Evolutionary conservation across 2,888 invertebrate species (phyloP).

Genomic region (Agrotis ipsilon): DNA sequence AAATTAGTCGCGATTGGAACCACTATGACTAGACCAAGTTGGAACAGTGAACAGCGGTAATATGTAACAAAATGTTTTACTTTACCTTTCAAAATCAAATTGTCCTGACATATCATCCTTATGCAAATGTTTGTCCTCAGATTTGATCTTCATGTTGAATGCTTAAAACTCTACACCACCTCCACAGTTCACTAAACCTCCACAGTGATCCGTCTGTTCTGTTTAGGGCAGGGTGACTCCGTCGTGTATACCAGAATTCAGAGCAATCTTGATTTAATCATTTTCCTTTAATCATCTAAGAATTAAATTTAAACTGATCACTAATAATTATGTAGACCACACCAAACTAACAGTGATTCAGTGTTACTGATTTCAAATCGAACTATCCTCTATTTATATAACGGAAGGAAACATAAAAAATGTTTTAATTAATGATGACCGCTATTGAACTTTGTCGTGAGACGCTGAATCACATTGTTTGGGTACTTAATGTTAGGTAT

Average conservation of each 20-base stretch:
- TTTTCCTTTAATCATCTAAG: too few species aligned
- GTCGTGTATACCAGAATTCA: slow-evolving; percentile 78
- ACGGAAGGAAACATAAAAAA: background rate
- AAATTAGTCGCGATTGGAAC: too few species aligned
- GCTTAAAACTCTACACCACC: too few species aligned
- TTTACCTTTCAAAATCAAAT: slow-evolving; percentile 47
- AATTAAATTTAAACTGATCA: background rate
- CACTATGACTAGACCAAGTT: too few species aligned
- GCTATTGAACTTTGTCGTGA: slow-evolving; percentile 29
- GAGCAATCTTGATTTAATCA: too few species aligned
- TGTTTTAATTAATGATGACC: slow-evolving; percentile 26
- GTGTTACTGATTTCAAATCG: slow-evolving; percentile 15
- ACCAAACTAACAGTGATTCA: slow-evolving; percentile 12
- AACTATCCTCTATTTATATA: slow-evolving; percentile 40
- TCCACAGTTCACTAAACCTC: too few species aligned
- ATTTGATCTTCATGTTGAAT: slow-evolving; percentile 20
- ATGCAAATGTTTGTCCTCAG: slow-evolving; percentile 17
- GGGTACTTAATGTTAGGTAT: background rate
- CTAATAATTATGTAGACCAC: background rate
- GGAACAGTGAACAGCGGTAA: too few species aligned
- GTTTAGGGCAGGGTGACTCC: slow-evolving; percentile 92
- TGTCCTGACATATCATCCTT: slow-evolving; percentile 43
- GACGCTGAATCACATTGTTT: slow-evolving; percentile 20
- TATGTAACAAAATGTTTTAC: background rate
- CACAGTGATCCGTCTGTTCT: slow-evolving; percentile 65